These are phyloP conservation scores for Drosophila auraria DNA, from an alignment of 1,140 invertebrate species.

Conservation along the genomic window DNA sequence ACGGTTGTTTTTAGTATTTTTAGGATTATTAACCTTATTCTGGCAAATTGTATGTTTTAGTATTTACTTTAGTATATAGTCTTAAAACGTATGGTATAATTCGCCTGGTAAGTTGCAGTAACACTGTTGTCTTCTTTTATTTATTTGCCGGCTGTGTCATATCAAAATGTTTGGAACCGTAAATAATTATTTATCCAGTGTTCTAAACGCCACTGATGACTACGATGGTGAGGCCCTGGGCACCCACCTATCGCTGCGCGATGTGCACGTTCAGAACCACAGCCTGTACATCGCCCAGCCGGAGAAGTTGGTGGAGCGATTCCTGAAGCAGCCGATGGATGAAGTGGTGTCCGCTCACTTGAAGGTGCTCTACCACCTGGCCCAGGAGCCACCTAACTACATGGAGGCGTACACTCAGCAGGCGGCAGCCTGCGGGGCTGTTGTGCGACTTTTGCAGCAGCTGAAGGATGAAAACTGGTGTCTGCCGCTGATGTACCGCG, in stretches of 20 bases:
- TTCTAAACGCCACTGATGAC: slow-evolving; percentile 66
- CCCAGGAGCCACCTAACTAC: slow-evolving; percentile 87
- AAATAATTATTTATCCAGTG: slow-evolving; percentile 73
- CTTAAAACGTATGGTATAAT: neutral
- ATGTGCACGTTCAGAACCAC: slow-evolving; percentile 90
- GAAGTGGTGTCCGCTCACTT: slow-evolving; percentile 93
- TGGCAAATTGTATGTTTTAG: no score
- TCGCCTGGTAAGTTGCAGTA: no score
- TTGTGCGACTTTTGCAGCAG: slow-evolving; percentile 93
- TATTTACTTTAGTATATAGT: neutral
- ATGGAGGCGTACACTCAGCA: slow-evolving; percentile 93
- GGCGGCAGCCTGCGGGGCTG: slow-evolving; percentile 90
- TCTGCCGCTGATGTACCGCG: slow-evolving; percentile 94
- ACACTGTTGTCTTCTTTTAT: neutral
- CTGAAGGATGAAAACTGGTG: slow-evolving; percentile 99
- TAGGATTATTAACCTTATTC: neutral
- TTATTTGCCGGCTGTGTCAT: slow-evolving; percentile 13
- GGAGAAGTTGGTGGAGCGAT: slow-evolving; percentile 89
- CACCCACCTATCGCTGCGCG: slow-evolving; percentile 90
- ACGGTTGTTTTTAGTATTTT: neutral
- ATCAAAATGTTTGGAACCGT: slow-evolving; percentile 51
- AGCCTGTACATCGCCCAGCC: slow-evolving; percentile 90
- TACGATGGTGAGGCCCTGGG: slow-evolving; percentile 85
- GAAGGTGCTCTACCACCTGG: slow-evolving; percentile 85
- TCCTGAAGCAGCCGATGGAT: slow-evolving; percentile 90